These are phyloP conservation scores for Iguana delicatissima DNA, from an alignment of 2,797 vertebrate genomes.

Conservation along the genomic window DNA sequence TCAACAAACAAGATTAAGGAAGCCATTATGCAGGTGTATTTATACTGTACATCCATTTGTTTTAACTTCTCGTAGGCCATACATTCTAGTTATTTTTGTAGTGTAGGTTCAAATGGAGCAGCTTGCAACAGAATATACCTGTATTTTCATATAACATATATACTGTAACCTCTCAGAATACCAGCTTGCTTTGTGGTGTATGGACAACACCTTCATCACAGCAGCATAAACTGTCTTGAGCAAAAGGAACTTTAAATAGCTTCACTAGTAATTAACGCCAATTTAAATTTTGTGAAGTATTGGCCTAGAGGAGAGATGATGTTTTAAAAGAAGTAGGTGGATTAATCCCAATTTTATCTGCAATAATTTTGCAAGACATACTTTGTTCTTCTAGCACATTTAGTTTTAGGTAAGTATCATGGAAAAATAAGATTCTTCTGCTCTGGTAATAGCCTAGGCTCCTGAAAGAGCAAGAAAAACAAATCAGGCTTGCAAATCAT, in stretches of 20 bases:
- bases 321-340: not conserved
- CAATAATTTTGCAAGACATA: not conserved
- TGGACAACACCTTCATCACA: not conserved
- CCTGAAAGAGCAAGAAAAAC: not conserved
- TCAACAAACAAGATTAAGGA: not conserved
- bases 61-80: not conserved
- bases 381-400: not conserved
- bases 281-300: not conserved
- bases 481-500: not conserved
- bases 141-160: fast-evolving
- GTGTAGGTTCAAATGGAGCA: not conserved
- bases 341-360: not conserved
- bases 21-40: fast-evolving
- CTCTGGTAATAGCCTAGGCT: too few species aligned
- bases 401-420: not conserved
- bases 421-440: not conserved
- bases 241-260: not conserved
- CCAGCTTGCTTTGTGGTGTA: fast-evolving
- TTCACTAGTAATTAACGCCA: not conserved
- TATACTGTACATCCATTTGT: not conserved
- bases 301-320: not conserved
- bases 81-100: fast-evolving
- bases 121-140: fast-evolving
- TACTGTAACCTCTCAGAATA: not conserved
- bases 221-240: not conserved